Evolutionary conservation across 2,113 vertebrate species (phyloP).

Genomic region (Alosa alosa): DNA sequence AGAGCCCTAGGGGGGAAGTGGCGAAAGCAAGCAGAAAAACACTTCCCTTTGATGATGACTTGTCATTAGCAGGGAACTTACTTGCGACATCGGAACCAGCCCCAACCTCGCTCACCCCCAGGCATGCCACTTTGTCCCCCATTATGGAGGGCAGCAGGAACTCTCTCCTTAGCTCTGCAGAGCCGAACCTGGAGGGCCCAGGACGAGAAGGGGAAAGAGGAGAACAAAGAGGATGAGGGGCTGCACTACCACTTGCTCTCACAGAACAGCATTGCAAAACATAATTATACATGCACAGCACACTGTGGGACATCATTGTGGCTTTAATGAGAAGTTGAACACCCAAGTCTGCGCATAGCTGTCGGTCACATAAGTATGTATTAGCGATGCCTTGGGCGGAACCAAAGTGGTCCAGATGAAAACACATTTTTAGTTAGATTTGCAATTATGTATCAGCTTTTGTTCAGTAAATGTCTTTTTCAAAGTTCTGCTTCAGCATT

Average conservation of each 20-base stretch:
- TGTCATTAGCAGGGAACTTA: conserved; percentile 56
- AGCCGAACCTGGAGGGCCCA: conserved; percentile 73
- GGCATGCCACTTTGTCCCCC: conserved; percentile 80
- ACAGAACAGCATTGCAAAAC: not conserved
- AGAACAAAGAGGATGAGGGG: not conserved
- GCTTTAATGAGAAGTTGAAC: not conserved
- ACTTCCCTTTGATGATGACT: not conserved
- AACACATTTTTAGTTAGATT: not conserved
- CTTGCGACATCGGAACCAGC: conserved; percentile 84
- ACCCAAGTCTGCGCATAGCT: not conserved
- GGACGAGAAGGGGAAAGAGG: not conserved
- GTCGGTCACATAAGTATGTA: not conserved
- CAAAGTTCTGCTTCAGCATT: not conserved
- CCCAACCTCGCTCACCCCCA: conserved; percentile 79
- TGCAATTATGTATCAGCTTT: not conserved
- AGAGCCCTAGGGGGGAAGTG: not conserved
- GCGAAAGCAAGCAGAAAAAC: not conserved
- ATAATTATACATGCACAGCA: not conserved
- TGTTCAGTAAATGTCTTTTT: not conserved
- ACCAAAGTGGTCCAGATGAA: not conserved
- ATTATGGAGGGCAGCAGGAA: conserved; percentile 76
- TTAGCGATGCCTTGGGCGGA: not conserved
- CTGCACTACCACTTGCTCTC: not conserved
- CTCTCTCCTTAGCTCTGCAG: conserved; percentile 75
- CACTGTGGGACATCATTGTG: not conserved